Evolutionary conservation across 2,113 vertebrate genomes (phyloP), one percentile per base, ranked within the genome.

Genomic region (Okapia johnstoni): DNA sequence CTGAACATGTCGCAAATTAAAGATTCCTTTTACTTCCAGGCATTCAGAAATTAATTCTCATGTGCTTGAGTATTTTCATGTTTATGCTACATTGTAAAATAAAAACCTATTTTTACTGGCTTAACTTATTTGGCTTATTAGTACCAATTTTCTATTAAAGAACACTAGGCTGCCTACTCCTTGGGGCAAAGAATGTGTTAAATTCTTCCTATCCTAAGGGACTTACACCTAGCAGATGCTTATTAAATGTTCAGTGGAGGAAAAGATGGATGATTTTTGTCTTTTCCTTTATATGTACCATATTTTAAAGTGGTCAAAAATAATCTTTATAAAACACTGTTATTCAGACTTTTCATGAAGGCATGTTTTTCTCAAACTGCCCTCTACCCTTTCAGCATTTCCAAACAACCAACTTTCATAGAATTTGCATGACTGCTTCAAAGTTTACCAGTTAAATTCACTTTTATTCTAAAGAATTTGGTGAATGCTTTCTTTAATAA

Each of bases 31-130:
- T 60, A 88, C 85, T 97, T 95, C 48, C 16, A 55, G 83, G 88
- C 88, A 94, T 85, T 88, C 66, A 88, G 77, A 96, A 95, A 95
- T 96, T 93, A 97, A 94, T 97, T 88, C 76, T 94, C 36, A 55
- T 55, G 12, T 73, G 55, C 28, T 48, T 60, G 46, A 92, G 15
- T 63, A 73, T 94, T 96, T 98, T 88, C 76, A 70, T 70, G 86
- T 97, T 94, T 93, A 54, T 83, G 77, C 85, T 77, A 55, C 30
- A 95, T 90, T 94, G 94, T 80, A 88, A 92, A 97, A 97, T 92
- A 88, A 88, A 93, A 92, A 66, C 13, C 55, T 76, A 81, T 50
- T 96, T 95, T 94, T 80, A 80, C 77, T 52, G 95, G 85, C 50
- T 73, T 61, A 90, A 80, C 25, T 55, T 95, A 61, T 85, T 87